Conservation (phyloP, 2,888 invertebrate species). For the Polyploca ridens region DNA sequence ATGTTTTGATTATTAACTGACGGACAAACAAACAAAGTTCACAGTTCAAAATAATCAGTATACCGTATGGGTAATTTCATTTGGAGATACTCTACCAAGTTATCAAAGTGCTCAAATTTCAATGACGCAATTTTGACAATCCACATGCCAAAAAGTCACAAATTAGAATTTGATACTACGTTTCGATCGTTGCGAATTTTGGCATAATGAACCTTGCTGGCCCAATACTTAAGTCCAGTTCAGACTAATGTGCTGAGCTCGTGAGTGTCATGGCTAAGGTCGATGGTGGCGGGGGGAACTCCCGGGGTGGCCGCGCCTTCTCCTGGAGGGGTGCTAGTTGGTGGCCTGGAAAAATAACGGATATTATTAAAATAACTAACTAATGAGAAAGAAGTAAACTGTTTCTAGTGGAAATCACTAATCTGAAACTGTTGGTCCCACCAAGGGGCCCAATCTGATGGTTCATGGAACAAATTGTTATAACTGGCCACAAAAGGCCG, state of each 20-base stretch:
- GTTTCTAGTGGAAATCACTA: no score
- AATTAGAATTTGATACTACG: no score
- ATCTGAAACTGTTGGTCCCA: no score
- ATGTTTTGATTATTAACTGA: no score
- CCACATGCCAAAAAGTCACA: background rate
- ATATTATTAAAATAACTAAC: no score
- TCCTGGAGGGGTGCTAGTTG: slow-evolving; percentile 85
- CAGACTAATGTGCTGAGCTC: slow-evolving; percentile 88
- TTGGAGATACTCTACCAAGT: background rate
- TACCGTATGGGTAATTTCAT: slow-evolving; percentile 5
- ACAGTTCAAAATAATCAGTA: background rate
- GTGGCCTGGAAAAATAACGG: slow-evolving; percentile 68
- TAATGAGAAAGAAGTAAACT: no score
- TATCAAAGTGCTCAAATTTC: background rate
- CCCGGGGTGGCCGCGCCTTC: slow-evolving; percentile 84
- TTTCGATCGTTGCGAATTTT: background rate
- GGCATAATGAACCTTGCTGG: background rate
- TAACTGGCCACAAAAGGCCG: no score
- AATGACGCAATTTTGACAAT: no score
- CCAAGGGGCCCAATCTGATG: no score
- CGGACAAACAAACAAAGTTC: no score
- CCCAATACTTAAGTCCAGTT: slow-evolving; percentile 28
- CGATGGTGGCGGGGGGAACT: slow-evolving; percentile 85
- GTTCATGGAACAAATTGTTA: no score
- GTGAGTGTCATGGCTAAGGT: slow-evolving; percentile 87